Evolutionary conservation across 2,113 vertebrate genomes (phyloP).

Genomic region (Nothobranchius kuhntae): DNA sequence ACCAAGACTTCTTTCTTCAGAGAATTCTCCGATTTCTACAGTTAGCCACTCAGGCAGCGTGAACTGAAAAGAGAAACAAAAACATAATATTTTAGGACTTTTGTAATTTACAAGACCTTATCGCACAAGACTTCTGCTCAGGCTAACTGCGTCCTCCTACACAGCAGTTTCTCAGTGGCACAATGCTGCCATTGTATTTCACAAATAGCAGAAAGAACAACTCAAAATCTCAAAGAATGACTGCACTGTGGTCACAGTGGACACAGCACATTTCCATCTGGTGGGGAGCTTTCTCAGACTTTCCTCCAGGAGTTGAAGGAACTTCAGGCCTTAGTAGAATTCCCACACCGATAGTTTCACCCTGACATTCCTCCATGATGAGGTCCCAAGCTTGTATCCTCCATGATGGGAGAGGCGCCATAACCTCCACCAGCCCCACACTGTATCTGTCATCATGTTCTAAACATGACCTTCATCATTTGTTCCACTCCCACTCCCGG

Average conservation of each 20-base stretch:
- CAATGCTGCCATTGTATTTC: constrained; percentile 50
- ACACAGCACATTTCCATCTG: constrained; percentile 29
- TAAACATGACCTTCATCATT: constrained; percentile 33
- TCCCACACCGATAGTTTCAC: background rate
- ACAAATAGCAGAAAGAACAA: constrained; percentile 27
- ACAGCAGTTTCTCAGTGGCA: constrained; percentile 16
- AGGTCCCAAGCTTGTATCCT: constrained; percentile 9
- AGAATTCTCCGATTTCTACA: constrained; percentile 3
- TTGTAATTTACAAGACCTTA: background rate
- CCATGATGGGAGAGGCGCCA: constrained; percentile 24
- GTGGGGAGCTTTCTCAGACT: background rate
- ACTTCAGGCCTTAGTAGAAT: constrained; percentile 8
- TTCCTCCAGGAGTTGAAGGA: constrained; percentile 6
- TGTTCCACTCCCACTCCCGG: constrained; percentile 33
- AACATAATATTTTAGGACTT: background rate
- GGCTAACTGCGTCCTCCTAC: constrained; percentile 9
- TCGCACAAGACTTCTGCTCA: background rate
- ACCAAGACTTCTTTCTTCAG: background rate
- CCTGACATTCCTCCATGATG: constrained; percentile 36
- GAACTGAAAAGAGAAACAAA: constrained; percentile 24
- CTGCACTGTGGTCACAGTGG: constrained; percentile 26
- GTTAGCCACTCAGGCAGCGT: constrained; percentile 1
- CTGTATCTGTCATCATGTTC: constrained; percentile 54
- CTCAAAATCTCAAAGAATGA: constrained; percentile 34
- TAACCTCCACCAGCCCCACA: constrained; percentile 48